Percentiles rank a stretch among this genome's conserved stretches.
phyloP scores from a whole-genome alignment of 2,113 vertebrate genomes.

The Charadrius vociferus region DNA sequence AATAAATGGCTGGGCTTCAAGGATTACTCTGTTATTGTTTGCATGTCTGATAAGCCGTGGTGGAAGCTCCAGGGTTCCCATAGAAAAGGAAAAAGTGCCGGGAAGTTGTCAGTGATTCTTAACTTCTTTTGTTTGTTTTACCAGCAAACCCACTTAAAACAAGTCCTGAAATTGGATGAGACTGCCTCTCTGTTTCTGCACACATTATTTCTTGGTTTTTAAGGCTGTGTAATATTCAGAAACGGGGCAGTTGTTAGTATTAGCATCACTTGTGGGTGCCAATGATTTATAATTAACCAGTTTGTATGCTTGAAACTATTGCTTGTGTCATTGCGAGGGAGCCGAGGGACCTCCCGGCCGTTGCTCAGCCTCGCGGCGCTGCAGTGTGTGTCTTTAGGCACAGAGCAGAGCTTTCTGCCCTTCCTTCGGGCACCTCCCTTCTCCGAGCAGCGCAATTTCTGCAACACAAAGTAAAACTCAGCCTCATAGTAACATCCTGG shows the following conservation, averaged over 20 bases:
- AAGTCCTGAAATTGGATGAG: background rate
- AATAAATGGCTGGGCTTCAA: background rate
- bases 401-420: background rate
- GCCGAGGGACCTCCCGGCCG: background rate
- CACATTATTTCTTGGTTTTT: background rate
- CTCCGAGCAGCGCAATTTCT: background rate
- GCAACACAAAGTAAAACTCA: background rate
- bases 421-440: background rate
- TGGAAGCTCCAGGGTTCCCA: background rate
- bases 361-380: accelerated
- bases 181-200: background rate
- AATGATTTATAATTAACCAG: background rate
- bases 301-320: background rate
- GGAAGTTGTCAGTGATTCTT: background rate
- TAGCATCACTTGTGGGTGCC: background rate
- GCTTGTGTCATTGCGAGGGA: background rate
- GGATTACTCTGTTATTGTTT: background rate
- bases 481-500: background rate
- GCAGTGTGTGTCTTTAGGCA: accelerated
- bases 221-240: no score
- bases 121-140: background rate
- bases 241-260: background rate
- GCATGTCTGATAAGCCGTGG: background rate
- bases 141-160: background rate
- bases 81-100: background rate